Conservation (phyloP, 1,140 invertebrate genomes). For the Drosophila virilis region DNA sequence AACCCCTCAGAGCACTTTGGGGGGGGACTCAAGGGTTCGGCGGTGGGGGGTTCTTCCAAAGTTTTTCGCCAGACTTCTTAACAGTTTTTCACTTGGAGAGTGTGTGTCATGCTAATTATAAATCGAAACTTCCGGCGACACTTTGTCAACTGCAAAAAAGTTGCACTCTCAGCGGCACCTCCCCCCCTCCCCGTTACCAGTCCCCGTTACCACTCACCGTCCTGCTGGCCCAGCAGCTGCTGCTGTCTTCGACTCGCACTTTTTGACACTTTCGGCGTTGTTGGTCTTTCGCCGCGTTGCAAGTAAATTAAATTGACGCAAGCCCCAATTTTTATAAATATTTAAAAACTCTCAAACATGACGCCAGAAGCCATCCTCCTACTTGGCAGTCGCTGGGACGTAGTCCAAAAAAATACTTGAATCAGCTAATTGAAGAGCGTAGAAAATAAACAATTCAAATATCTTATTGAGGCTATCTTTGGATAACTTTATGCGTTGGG, state of each 20-base stretch:
- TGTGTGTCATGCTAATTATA: conserved; percentile 83
- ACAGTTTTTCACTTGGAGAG: conserved; percentile 72
- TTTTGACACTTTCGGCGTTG: conserved; percentile 65
- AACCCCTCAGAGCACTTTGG: no score
- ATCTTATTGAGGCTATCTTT: no score
- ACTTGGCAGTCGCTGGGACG: not conserved
- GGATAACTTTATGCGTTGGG: no score
- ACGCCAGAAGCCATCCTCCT: not conserved
- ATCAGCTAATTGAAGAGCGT: no score
- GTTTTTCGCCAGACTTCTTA: conserved; percentile 74
- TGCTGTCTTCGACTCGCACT: conserved; percentile 45
- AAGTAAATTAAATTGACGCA: conserved; percentile 72
- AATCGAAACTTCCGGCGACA: conserved; percentile 80
- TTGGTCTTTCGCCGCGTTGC: conserved; percentile 42
- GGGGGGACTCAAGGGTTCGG: not conserved
- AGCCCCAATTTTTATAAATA: conserved; percentile 36
- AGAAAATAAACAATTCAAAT: not conserved
- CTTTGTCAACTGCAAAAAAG: conserved; percentile 76
- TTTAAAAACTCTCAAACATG: conserved; percentile 40
- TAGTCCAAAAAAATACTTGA: not conserved
- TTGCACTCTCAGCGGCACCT: not conserved
- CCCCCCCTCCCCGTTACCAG: not conserved
- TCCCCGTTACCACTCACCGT: no score
- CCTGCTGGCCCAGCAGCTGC: no score
- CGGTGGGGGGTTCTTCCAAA: conserved; percentile 27